Evolutionary conservation across 2,888 invertebrate genomes (phyloP), one percentile per base, ranked within the genome.

Genomic region (Drosophila meridiana): DNA sequence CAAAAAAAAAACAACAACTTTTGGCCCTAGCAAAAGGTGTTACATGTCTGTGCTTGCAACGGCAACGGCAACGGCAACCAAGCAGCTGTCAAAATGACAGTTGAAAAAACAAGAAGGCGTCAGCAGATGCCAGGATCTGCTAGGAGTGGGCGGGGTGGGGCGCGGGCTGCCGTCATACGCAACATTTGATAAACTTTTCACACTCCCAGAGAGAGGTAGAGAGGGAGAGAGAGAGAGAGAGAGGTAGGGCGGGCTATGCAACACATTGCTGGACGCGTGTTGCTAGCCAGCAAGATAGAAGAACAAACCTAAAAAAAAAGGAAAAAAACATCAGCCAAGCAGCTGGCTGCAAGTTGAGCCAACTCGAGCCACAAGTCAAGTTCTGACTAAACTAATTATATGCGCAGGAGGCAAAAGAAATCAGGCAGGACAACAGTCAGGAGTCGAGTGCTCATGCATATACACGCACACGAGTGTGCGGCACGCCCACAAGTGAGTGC

Each of bases 1-100:
- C 14, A n/a, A 20, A 9, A n/a, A 3, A 20, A 52, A 52, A 53
- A 55, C 38, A 53, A 34, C 4, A 13, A 56, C 68, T 62, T 73
- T 79, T 69, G 42, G 82, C 57, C 65, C 70, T 56, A 74, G 78
- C 70, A 47, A 71, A 80, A 73, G 68, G 73, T 73, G 82, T 63
- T 77, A 77, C 78, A 78, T 74, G 82, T 70, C 82, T 79, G 78
- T 55, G 65, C 77, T 57, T 58, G 50, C 59, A 65, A 28, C 60
- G 52, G 45, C 36, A 64, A 50, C 48, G 55, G 62, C 53, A 75
- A 72, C 78, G 74, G 70, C 34, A 47, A 28, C 63, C 43, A 34
- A 78, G 76, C 87, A 90, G 84, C 89, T 88, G 87, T 90, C 87
- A 88, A 89, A 90, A 88, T 90, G 90, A 89, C 87, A 90, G 87